Percentiles rank a stretch among this genome's conserved stretches.
Conservation (phyloP, 2,113 vertebrate genomes). For the Labrus mixtus region DNA sequence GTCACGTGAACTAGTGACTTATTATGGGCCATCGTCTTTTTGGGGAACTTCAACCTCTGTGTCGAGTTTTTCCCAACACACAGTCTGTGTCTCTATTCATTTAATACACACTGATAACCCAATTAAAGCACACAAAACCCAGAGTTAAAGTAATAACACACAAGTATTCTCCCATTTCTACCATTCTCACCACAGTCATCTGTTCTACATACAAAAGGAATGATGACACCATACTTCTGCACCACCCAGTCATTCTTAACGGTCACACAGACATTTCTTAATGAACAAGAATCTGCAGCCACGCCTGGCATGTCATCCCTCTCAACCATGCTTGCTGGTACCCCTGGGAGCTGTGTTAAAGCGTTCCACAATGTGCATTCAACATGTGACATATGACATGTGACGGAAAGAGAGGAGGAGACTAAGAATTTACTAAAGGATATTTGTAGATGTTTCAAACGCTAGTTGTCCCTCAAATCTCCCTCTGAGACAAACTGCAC, state of each 20-base stretch:
- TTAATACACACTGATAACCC: background rate
- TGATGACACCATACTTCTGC: slow-evolving; percentile 37
- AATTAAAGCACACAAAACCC: background rate
- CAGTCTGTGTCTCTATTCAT: background rate
- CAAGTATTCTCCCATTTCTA: background rate
- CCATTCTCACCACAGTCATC: slow-evolving; percentile 9
- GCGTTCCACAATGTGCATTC: slow-evolving; percentile 53
- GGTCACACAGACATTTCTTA: slow-evolving; percentile 70
- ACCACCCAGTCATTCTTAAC: slow-evolving; percentile 21
- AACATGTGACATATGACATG: slow-evolving; percentile 25
- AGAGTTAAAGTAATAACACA: background rate
- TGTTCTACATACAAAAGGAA: slow-evolving; percentile 28
- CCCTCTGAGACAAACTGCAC: slow-evolving; percentile 58
- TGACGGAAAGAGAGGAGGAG: slow-evolving; percentile 27
- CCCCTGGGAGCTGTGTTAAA: slow-evolving; percentile 44
- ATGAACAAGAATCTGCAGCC: slow-evolving; percentile 80
- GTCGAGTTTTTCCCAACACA: background rate
- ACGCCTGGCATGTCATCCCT: slow-evolving; percentile 76
- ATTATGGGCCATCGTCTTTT: slow-evolving; percentile 21
- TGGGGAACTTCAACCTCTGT: slow-evolving; percentile 16
- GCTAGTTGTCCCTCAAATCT: slow-evolving; percentile 75
- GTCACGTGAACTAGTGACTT: slow-evolving; percentile 40
- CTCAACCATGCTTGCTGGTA: slow-evolving; percentile 48
- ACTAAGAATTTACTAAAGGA: slow-evolving; percentile 57
- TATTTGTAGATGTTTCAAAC: slow-evolving; percentile 60